phyloP scores from a whole-genome alignment of 2,888 invertebrate genomes.

The Melanostoma mellinum region DNA sequence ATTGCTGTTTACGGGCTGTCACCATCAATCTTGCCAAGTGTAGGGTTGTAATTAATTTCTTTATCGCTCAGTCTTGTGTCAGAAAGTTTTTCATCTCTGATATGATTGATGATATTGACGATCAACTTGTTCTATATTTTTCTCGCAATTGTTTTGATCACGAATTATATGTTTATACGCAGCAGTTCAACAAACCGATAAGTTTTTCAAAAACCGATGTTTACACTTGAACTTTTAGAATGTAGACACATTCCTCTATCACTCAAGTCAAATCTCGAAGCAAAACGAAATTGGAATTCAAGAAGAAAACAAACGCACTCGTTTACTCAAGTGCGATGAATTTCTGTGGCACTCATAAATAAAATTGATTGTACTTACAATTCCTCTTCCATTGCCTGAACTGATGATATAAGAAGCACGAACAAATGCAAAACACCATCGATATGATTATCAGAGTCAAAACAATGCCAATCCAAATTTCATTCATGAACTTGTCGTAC shows the following conservation, averaged over 20 bases:
- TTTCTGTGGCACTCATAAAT: neutral
- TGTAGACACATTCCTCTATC: neutral
- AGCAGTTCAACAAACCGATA: constrained; percentile 46
- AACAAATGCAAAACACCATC: constrained; percentile 86
- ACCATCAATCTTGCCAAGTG: constrained; percentile 16
- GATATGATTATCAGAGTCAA: constrained; percentile 85
- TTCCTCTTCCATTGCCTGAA: constrained; percentile 86
- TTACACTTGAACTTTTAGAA: constrained; percentile 54
- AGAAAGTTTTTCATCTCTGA: constrained; percentile 12
- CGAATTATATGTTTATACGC: no score
- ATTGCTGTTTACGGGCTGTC: constrained; percentile 18
- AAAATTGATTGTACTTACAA: constrained; percentile 82
- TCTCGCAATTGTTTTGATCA: no score
- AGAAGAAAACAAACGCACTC: neutral
- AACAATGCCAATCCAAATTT: constrained; percentile 86
- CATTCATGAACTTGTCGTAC: constrained; percentile 85
- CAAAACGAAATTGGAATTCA: constrained; percentile 1
- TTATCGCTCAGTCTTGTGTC: constrained; percentile 13
- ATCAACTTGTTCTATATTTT: constrained; percentile 8
- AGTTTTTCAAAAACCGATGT: neutral
- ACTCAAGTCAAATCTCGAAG: neutral
- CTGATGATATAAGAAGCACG: constrained; percentile 86
- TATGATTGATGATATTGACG: constrained; percentile 21
- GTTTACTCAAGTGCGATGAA: constrained; percentile 14
- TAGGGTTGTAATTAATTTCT: constrained; percentile 40